Base-by-base conservation (phyloP, 2,888 invertebrate species). In the Yponomeuta sedellus region DNA sequence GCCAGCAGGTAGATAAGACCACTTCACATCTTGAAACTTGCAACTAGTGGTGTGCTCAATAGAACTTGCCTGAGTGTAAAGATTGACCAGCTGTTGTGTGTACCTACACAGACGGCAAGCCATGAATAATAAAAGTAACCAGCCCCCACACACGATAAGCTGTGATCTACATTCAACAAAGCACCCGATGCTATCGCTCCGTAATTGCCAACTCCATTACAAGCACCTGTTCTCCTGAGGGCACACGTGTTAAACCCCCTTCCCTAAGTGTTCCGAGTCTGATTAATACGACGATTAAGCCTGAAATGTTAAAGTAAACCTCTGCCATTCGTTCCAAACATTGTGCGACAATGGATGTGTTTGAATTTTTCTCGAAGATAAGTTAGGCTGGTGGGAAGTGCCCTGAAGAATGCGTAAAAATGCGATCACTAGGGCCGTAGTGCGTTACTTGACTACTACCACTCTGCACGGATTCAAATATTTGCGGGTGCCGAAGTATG, bases 401-500 rank as follows among this genome's bases (percentile, higher is more conserved):
- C 16, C 3, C 44, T 16, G 44, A 16, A 52, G 44, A 52, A 52
- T 52, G 44, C 44, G 44, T 16, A 12, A 52, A 52, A 52, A 52
- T 52, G 44, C 44, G 16, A 2, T 52, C 16, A 52, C 44, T 52
- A 12, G 44, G 16, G 44, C 44, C 5, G 44, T 16, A 52, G 16
- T 52, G 44, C 44, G 44, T 2, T 52, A 52, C 16, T 52, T 52
- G 44, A 16, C 74, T 64, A 80, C 79, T 0, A 90, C 89, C 0
- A 88, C 88, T 0, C 70, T 91, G 11, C 90, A 91, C 64, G 89
- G 90, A 8, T 88, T 90, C 68, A 91, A 90, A 71, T 90, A 90
- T 75, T 71, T 90, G 34, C 71, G 67, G 16, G 79, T 83, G 16
- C 74, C 66, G 10, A 65, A 64, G 22, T 77, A 70, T 63, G 68